phyloP scores from a whole-genome alignment of 1,140 invertebrate genomes.

The Pissodes strobi region DNA sequence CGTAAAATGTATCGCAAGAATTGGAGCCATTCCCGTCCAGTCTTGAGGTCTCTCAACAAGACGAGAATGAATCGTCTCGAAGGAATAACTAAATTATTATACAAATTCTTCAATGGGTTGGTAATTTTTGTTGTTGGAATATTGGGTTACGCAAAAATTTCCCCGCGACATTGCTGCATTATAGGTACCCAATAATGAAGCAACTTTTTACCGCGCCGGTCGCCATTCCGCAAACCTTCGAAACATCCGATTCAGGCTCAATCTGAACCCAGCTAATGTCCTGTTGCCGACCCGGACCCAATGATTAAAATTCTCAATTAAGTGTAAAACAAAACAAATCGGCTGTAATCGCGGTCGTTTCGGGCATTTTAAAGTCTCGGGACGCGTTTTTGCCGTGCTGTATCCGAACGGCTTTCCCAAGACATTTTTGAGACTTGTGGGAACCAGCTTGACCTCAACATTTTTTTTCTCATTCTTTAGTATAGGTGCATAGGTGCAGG shows the following conservation, averaged over 20 bases:
- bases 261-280: slow-evolving; percentile 28
- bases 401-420: slow-evolving; percentile 31
- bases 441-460: slow-evolving; percentile 22
- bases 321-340: slow-evolving; percentile 41
- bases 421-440: slow-evolving; percentile 32
- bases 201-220: slow-evolving; percentile 11
- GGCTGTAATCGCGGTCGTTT: slow-evolving; percentile 37
- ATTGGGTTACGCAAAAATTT: too few species aligned
- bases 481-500: too few species aligned
- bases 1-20: too few species aligned
- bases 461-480: too few species aligned
- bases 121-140: too few species aligned
- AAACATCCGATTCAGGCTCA: slow-evolving; percentile 23
- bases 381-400: slow-evolving; percentile 33
- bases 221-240: slow-evolving; percentile 5
- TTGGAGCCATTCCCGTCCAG: too few species aligned
- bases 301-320: slow-evolving; percentile 39
- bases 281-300: slow-evolving; percentile 7
- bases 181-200: slow-evolving; percentile 12
- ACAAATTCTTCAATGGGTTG: too few species aligned
- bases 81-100: too few species aligned
- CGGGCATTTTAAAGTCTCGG: slow-evolving; percentile 25
- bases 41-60: too few species aligned
- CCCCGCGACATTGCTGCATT: neutral
- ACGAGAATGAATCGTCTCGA: too few species aligned